Evolutionary conservation across 2,113 vertebrate genomes (phyloP).

Genomic region (Cranoglanis bouderius): DNA sequence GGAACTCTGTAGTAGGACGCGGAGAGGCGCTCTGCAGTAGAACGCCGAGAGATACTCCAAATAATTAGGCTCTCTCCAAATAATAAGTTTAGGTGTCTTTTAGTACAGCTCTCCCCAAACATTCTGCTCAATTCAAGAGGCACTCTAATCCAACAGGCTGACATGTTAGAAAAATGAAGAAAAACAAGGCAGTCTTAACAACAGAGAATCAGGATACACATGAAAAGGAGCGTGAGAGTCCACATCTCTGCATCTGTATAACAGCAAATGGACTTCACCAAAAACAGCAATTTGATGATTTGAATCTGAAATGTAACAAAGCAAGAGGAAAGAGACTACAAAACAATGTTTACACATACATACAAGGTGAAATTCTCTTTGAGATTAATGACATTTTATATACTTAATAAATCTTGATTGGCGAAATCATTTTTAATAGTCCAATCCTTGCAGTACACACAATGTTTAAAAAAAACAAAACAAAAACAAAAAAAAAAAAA

Average conservation of each 20-base stretch:
- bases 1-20: conserved; percentile 61
- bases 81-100: conserved; percentile 49
- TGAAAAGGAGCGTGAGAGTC: neutral
- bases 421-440: conserved; percentile 61
- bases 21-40: conserved; percentile 60
- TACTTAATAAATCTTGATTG: conserved; percentile 58
- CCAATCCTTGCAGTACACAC: conserved; percentile 48
- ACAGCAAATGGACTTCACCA: conserved; percentile 16
- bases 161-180: neutral
- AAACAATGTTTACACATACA: conserved; percentile 39
- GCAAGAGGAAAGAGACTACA: conserved; percentile 33
- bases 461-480: neutral
- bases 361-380: conserved; percentile 42
- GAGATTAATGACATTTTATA: conserved; percentile 46
- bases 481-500: conserved; percentile 9
- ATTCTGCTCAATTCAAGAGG: conserved; percentile 64
- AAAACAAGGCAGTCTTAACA: neutral
- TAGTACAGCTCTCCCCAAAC: conserved; percentile 58
- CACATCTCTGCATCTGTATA: neutral
- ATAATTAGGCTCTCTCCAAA: conserved; percentile 47
- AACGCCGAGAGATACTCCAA: conserved; percentile 59
- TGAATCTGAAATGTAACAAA: conserved; percentile 15
- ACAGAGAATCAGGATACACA: neutral
- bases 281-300: conserved; percentile 2
- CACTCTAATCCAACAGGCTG: conserved; percentile 66